A percentile compares a stretch with the other conserved stretches of the same genome.
phyloP scores from a whole-genome alignment of 2,888 invertebrate genomes.

The Oasisia sp. region DNA sequence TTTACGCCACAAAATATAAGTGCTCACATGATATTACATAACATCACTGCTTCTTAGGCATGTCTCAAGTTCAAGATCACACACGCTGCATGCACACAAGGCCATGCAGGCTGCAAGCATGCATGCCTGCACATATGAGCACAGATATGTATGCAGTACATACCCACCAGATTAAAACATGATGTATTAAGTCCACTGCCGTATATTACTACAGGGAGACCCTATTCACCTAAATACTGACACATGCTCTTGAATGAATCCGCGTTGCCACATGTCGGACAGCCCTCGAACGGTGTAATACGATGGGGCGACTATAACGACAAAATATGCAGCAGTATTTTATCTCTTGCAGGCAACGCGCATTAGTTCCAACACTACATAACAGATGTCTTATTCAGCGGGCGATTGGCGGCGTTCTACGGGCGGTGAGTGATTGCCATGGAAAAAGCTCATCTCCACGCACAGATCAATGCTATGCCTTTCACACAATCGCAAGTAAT shows the following conservation, averaged over 20 bases:
- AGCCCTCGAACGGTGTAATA: neutral
- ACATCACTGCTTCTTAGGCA: neutral
- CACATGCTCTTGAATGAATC: neutral
- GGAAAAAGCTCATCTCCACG: neutral
- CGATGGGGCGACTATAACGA: neutral
- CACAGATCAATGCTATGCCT: conserved; percentile 12
- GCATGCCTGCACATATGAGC: neutral
- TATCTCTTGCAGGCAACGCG: neutral
- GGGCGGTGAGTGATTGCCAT: conserved; percentile 3
- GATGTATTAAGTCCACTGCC: neutral
- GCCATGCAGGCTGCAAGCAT: no score
- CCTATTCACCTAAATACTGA: neutral
- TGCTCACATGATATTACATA: neutral
- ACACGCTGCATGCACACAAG: neutral
- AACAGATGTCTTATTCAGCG: conserved; percentile 6
- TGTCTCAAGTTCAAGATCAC: neutral
- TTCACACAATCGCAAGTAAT: conserved; percentile 6
- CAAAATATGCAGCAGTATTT: conserved; percentile 17
- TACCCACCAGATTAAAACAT: neutral
- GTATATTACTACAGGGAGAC: neutral
- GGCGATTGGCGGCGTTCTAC: neutral
- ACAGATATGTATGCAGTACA: neutral
- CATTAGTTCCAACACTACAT: conserved; percentile 17
- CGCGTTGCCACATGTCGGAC: neutral
- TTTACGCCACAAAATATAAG: neutral